Evolutionary conservation across 2,797 vertebrate species (phyloP).

Genomic region (Dermochelys coriacea): DNA sequence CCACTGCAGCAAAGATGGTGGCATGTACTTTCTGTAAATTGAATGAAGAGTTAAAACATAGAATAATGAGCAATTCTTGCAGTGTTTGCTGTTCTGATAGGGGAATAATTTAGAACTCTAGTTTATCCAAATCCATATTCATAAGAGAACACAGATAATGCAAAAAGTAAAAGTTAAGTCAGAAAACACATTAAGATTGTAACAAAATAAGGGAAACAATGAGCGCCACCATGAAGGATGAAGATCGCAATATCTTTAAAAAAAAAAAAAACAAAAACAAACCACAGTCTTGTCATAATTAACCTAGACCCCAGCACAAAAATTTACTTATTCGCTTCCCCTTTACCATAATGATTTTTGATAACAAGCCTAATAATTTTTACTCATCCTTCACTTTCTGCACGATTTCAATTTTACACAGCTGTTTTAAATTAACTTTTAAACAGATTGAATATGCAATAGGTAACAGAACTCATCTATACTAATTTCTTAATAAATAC

Average conservation of each 20-base stretch:
- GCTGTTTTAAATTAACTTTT: background rate
- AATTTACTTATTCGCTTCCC: background rate
- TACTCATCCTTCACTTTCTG: background rate
- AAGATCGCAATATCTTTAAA: background rate
- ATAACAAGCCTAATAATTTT: background rate
- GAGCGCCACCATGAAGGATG: background rate
- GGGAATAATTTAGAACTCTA: background rate
- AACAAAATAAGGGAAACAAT: background rate
- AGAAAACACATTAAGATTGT: background rate
- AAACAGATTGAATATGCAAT: background rate
- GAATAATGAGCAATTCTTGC: background rate
- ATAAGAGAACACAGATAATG: background rate
- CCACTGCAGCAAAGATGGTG: background rate
- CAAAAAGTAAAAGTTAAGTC: background rate
- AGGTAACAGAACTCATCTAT: background rate
- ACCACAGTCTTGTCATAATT: background rate
- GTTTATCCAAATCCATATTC: background rate
- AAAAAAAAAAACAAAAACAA: too few relatives aligned
- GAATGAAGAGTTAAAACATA: background rate
- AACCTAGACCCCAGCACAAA: background rate
- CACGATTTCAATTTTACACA: background rate
- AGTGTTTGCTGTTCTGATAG: background rate
- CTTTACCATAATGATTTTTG: background rate
- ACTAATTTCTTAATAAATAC: background rate
- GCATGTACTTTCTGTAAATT: background rate